Evolutionary conservation across 2,888 invertebrate species (phyloP).

Genomic region (Glaucopsyche alexis): DNA sequence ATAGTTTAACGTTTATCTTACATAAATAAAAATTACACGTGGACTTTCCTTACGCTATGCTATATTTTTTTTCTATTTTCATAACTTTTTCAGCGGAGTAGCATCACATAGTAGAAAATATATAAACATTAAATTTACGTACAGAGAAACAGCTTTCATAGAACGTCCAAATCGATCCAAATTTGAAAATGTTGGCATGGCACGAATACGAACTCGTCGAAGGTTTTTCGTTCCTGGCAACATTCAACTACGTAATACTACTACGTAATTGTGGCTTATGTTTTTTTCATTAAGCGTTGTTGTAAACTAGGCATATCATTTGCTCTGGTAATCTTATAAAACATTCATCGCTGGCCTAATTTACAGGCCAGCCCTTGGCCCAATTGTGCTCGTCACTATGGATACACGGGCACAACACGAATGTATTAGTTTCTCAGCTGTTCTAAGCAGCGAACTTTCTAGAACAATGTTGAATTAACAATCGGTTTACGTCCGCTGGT

Average conservation of each 20-base stretch:
- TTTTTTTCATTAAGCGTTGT: slow-evolving; percentile 19
- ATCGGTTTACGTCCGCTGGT: not conserved
- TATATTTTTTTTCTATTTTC: too few relatives aligned
- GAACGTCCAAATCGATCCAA: too few relatives aligned
- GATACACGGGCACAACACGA: slow-evolving; percentile 35
- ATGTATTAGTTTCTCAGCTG: slow-evolving; percentile 1
- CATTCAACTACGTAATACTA: not conserved
- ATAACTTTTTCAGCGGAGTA: not conserved
- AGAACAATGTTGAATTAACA: not conserved
- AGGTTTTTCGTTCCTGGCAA: not conserved
- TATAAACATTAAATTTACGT: too few relatives aligned
- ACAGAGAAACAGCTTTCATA: too few relatives aligned
- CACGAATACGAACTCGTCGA: not conserved
- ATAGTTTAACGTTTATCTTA: not conserved
- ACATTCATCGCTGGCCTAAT: slow-evolving; percentile 35
- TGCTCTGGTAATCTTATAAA: slow-evolving; percentile 23
- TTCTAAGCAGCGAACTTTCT: slow-evolving; percentile 1
- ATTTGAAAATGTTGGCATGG: too few relatives aligned
- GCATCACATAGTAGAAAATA: too few relatives aligned
- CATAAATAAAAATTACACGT: not conserved
- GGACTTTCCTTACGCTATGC: not conserved
- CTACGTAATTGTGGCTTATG: slow-evolving; percentile 17
- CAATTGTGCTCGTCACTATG: slow-evolving; percentile 36
- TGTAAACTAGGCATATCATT: slow-evolving; percentile 19
- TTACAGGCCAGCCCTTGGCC: slow-evolving; percentile 38